Percentiles rank a stretch among this genome's conserved stretches.
Conservation (phyloP, 1,140 invertebrate species). For the Bombus impatiens region DNA sequence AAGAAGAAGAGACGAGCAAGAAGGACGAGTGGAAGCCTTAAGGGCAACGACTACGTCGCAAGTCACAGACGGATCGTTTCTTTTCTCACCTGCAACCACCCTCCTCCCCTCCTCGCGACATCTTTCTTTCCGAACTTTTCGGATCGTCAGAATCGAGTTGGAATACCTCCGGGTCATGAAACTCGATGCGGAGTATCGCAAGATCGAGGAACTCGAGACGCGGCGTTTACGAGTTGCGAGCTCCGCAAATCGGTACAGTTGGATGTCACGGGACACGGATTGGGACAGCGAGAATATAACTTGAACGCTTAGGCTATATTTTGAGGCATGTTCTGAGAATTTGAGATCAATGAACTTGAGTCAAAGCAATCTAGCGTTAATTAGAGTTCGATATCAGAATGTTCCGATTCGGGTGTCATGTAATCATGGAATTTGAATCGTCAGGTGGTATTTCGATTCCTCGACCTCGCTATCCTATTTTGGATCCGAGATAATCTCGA, state of each 20-base stretch:
- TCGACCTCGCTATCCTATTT: background rate
- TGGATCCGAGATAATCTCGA: background rate
- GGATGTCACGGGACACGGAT: background rate
- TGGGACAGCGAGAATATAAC: background rate
- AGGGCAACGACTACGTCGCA: conserved; percentile 67
- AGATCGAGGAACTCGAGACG: background rate
- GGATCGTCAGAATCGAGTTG: background rate
- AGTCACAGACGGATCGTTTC: conserved; percentile 66
- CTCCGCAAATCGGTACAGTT: background rate
- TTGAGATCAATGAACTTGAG: no score
- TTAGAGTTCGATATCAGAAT: no score
- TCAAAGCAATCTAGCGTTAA: no score
- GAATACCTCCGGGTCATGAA: background rate
- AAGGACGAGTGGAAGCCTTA: conserved; percentile 63
- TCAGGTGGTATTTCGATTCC: background rate
- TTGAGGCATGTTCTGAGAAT: no score
- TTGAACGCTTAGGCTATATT: background rate
- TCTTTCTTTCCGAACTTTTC: background rate
- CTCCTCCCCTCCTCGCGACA: background rate
- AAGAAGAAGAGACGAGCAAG: conserved; percentile 52
- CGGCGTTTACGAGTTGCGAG: no score
- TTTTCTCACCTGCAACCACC: conserved; percentile 36
- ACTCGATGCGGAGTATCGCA: background rate
- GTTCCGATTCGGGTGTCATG: no score
- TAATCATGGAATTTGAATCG: background rate